Evolutionary conservation across 2,797 vertebrate genomes (phyloP), one percentile per base, ranked within the genome.

Genomic region (Neomorphus geoffroyi): DNA sequence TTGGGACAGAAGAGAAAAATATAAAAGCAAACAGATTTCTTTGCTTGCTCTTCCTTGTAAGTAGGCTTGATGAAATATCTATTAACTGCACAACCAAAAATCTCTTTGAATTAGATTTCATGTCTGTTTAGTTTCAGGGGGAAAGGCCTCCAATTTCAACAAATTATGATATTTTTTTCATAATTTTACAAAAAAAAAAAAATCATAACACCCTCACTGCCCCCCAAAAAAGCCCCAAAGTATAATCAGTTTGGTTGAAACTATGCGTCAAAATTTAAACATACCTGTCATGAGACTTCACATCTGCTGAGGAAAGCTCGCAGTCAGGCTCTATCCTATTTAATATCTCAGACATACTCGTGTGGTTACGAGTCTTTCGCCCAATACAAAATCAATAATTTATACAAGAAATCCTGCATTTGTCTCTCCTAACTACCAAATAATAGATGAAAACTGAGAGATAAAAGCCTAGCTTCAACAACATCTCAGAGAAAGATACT

Each of bases 361-460:
- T 77, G 35, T 18, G 91, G 66, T 92, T 94, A 64, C 74, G 14
- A 94, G 84, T 67, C 88, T 43, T 48, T 96, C 88, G 62, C 3
- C 53, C 91, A 96, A 92, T 77, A 71, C 12, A 62, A 93, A 85
- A 96, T 96, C 88, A 88, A 95, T 92, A 94, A 96, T 88, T 86
- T 92, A 87, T 74, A 85, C 56, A 92, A 97, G 87, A 95, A 97
- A 94, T 83, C 58, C 64, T 53, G 43, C 57, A 17, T 95, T 22
- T 92, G 50, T 80, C 51, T 92, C 80, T 93, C 56, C 26, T 91
- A 91, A 94, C 74, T 92, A 71, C 70, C 93, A 85, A 88, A 83
- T 96, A 88, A 95, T 94, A 96, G 92, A 94, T 92, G 65, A 97
- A 96, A 97, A 91, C 72, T 89, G 89, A 19, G 78, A 96, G 94